Conservation (phyloP, 2,113 vertebrate genomes). For the Zapus hudsonius region DNA sequence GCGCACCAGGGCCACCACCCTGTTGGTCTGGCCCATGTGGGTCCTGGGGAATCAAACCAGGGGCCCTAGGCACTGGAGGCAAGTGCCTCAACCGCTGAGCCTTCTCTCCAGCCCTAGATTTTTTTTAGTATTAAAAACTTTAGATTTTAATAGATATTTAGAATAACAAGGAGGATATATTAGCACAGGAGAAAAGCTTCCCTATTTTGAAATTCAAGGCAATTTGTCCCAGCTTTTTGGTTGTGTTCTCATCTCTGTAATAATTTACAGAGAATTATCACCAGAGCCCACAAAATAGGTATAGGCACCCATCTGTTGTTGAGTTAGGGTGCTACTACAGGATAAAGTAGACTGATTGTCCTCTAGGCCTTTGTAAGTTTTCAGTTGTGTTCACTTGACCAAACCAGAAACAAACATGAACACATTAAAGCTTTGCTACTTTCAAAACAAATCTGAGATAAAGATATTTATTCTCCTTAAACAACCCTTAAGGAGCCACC, state of each 20-base stretch:
- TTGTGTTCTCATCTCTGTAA: conserved; percentile 44
- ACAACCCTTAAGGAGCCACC: neutral
- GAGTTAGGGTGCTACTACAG: neutral
- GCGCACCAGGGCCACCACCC: too few species aligned
- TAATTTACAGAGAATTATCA: neutral
- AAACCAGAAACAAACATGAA: neutral
- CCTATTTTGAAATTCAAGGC: conserved; percentile 28
- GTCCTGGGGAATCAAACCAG: too few species aligned
- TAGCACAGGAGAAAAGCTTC: neutral
- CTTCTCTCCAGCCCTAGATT: too few species aligned
- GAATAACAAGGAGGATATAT: neutral
- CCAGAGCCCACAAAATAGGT: neutral
- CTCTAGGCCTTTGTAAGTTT: conserved; percentile 3
- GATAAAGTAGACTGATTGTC: neutral
- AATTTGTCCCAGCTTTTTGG: neutral
- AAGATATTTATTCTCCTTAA: conserved; percentile 36
- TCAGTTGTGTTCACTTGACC: neutral
- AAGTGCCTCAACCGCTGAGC: too few species aligned
- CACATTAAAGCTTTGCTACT: neutral
- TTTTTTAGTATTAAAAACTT: too few species aligned
- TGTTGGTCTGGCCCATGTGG: too few species aligned
- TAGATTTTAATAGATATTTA: neutral
- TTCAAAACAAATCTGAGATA: neutral
- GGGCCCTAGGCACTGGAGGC: too few species aligned
- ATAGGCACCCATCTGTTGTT: neutral